Evolutionary conservation across 2,888 invertebrate species (phyloP).

Genomic region (Rutpela maculata): DNA sequence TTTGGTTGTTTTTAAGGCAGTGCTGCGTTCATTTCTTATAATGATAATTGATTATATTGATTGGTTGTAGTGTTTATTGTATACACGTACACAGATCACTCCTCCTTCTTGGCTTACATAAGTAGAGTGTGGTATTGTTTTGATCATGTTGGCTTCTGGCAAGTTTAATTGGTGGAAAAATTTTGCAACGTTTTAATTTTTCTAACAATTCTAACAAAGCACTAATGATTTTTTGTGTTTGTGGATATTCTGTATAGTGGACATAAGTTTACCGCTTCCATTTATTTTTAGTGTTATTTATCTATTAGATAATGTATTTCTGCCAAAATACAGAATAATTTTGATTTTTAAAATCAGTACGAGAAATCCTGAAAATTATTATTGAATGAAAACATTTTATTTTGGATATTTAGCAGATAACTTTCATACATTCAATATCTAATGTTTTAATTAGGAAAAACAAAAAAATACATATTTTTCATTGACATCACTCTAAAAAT

Average conservation of each 20-base stretch:
- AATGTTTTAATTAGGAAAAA: too few species aligned
- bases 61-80: constrained; percentile 47
- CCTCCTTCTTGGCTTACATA: constrained; percentile 59
- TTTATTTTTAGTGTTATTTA: neutral
- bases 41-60: constrained; percentile 48
- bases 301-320: neutral
- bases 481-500: too few species aligned
- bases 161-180: constrained; percentile 54
- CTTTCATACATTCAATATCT: too few species aligned
- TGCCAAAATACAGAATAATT: neutral
- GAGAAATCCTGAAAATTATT: too few species aligned
- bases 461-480: too few species aligned
- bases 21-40: constrained; percentile 57
- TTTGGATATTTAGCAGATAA: too few species aligned
- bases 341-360: neutral
- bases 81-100: constrained; percentile 58
- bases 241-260: constrained; percentile 38
- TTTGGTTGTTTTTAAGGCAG: constrained; percentile 55
- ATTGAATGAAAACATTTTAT: too few species aligned
- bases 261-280: constrained; percentile 34
- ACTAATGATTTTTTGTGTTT: constrained; percentile 26
- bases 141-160: constrained; percentile 61
- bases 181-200: constrained; percentile 44
- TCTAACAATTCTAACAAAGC: constrained; percentile 36
- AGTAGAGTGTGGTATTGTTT: constrained; percentile 59